Conservation (phyloP, 2,797 vertebrate species). For the Pipistrellus nathusii region DNA sequence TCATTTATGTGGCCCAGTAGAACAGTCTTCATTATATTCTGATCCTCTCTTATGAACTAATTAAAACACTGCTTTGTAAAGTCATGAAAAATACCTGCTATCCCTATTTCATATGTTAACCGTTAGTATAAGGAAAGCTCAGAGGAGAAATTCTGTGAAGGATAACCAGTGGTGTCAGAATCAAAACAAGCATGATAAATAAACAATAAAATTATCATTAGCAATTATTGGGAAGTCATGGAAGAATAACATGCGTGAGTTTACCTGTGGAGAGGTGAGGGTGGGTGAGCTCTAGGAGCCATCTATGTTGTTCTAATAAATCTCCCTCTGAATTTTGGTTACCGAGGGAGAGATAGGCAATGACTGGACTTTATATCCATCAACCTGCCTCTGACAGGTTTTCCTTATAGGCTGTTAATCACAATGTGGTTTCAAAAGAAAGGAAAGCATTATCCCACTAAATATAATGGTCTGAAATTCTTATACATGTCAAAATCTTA, state of each 20-base stretch:
- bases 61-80: background rate
- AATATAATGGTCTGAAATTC: background rate
- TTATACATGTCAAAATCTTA: background rate
- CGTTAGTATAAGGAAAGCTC: background rate
- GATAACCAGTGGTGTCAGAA: background rate
- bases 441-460: background rate
- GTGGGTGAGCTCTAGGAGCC: background rate
- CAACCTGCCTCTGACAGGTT: background rate
- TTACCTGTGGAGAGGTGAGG: too few relatives aligned
- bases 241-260: background rate
- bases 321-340: background rate
- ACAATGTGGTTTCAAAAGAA: background rate
- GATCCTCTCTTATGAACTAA: background rate
- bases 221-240: background rate
- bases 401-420: background rate
- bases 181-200: background rate
- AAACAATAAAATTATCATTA: background rate
- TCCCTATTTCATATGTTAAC: background rate
- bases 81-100: background rate
- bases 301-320: background rate
- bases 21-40: background rate
- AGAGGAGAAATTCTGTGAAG: background rate
- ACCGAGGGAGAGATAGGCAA: background rate
- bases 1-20: background rate
- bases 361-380: background rate